phyloP scores from a whole-genome alignment of 2,888 invertebrate genomes.

The Homarus gammarus region DNA sequence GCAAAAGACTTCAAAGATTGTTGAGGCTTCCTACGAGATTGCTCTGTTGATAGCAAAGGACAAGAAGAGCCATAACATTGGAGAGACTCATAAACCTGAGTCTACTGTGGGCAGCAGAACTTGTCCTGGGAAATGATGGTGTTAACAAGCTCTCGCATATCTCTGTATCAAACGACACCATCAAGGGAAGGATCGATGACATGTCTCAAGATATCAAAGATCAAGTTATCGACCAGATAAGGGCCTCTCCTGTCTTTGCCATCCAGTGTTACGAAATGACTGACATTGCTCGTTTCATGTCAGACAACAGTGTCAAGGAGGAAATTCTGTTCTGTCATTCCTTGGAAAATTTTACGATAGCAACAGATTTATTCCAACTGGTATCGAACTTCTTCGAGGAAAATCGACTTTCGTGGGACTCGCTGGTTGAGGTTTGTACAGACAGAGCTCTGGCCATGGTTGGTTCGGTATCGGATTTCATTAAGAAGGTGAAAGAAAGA shows the following conservation, averaged over 20 bases:
- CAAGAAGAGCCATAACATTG: constrained; percentile 28
- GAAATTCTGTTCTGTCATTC: constrained; percentile 27
- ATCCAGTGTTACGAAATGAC: constrained; percentile 59
- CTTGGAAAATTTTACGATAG: neutral
- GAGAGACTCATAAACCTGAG: constrained; percentile 17
- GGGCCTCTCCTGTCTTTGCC: constrained; percentile 44
- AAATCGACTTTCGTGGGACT: constrained; percentile 33
- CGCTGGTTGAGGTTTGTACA: constrained; percentile 38
- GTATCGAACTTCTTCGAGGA: constrained; percentile 30
- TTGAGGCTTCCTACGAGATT: constrained; percentile 43
- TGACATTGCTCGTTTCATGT: constrained; percentile 41
- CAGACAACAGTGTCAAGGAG: constrained; percentile 15
- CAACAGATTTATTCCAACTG: neutral
- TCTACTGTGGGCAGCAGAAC: constrained; percentile 27
- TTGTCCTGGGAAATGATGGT: constrained; percentile 48
- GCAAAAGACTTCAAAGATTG: constrained; percentile 23
- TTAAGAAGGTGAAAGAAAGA: constrained; percentile 33
- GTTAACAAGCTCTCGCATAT: constrained; percentile 34
- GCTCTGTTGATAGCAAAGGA: constrained; percentile 38
- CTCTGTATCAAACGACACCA: constrained; percentile 26
- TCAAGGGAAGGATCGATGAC: constrained; percentile 60
- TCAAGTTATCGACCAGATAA: constrained; percentile 57
- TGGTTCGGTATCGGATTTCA: constrained; percentile 12
- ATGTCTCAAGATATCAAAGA: constrained; percentile 60
- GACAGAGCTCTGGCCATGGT: constrained; percentile 37